A percentile compares a stretch with the other conserved stretches of the same genome.
Evolutionary conservation across 1,140 invertebrate species (phyloP).

Genomic region (Vanessa atalanta): DNA sequence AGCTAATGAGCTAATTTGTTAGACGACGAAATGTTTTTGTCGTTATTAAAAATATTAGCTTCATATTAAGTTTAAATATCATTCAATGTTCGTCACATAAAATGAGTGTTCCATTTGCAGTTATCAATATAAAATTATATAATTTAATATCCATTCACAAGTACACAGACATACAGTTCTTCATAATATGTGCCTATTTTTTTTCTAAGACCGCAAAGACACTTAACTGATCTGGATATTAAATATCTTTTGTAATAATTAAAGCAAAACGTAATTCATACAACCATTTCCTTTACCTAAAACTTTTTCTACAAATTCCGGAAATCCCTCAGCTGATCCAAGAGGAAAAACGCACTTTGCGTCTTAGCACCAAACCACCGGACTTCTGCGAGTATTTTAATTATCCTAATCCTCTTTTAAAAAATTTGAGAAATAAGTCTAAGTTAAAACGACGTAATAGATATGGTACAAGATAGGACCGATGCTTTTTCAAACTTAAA

Average conservation of each 20-base stretch:
- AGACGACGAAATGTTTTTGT: no score
- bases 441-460: neutral
- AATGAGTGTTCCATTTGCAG: no score
- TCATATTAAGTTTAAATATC: no score
- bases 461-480: neutral
- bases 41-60: no score
- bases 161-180: no score
- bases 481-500: neutral
- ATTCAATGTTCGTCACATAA: no score
- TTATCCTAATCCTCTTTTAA: constrained; percentile 51
- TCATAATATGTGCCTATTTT: no score
- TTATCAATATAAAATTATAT: no score
- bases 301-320: constrained; percentile 7
- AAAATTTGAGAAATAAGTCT: constrained; percentile 45
- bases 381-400: constrained; percentile 65
- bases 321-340: constrained; percentile 11
- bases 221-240: neutral
- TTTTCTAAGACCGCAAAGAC: no score
- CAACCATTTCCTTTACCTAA: constrained; percentile 18
- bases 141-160: no score
- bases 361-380: constrained; percentile 50
- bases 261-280: constrained; percentile 6
- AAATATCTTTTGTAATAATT: neutral
- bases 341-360: constrained; percentile 30
- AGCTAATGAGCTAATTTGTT: no score